Conservation (phyloP, 2,888 invertebrate genomes). For the Lissonota sp. region DNA sequence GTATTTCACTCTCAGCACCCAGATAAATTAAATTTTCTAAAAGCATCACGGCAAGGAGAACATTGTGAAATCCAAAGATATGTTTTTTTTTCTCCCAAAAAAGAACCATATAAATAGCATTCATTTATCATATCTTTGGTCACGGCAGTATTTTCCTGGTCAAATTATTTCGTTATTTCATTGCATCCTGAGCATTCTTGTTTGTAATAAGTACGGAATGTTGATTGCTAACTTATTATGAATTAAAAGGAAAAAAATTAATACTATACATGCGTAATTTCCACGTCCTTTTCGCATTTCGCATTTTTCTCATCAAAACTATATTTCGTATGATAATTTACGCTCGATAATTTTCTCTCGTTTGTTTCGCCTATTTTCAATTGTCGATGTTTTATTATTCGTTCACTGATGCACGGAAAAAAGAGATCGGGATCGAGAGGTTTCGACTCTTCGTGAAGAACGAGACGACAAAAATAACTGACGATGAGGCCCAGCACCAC, state of each 20-base stretch:
- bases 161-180: too few species aligned
- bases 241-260: not conserved
- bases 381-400: constrained; percentile 69
- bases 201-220: constrained; percentile 36
- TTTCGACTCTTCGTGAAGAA: constrained; percentile 45
- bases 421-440: constrained; percentile 75
- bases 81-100: too few species aligned
- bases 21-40: too few species aligned
- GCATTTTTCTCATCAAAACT: constrained; percentile 49
- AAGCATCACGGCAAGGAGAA: too few species aligned
- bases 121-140: not conserved
- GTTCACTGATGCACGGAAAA: constrained; percentile 74
- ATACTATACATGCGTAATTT: constrained; percentile 49
- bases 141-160: not conserved
- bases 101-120: too few species aligned
- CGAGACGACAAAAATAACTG: constrained; percentile 68
- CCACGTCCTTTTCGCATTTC: constrained; percentile 12
- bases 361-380: not conserved
- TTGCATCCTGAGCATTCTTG: too few species aligned
- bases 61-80: too few species aligned
- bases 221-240: not conserved
- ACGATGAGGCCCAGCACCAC: constrained; percentile 89
- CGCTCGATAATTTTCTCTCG: constrained; percentile 10
- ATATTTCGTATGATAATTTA: constrained; percentile 65
- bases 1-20: too few species aligned